These are phyloP conservation scores for Harmothoe impar DNA, from an alignment of 2,888 invertebrate genomes.

Conservation along the genomic window DNA sequence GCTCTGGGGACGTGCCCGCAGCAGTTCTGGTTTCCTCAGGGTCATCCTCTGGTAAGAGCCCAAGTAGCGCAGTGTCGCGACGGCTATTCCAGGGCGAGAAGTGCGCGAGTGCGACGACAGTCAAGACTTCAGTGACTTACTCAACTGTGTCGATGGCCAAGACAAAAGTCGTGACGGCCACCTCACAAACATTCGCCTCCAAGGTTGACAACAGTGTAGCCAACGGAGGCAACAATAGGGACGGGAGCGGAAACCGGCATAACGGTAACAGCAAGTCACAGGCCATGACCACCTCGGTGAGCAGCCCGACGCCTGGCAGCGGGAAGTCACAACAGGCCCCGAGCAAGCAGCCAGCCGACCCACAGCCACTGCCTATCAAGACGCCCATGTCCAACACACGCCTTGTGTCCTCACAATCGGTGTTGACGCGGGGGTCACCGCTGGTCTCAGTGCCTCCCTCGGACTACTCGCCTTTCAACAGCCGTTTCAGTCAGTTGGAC, in stretches of 20 bases:
- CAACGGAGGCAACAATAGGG: not conserved
- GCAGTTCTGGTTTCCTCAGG: not conserved
- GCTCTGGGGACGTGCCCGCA: not conserved
- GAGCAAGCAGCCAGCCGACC: conserved; percentile 68
- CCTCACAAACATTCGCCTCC: conserved; percentile 55
- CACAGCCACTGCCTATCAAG: conserved; percentile 78
- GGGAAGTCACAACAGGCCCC: not conserved
- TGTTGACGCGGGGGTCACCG: not conserved
- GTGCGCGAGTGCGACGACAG: conserved; percentile 84
- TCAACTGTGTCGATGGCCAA: conserved; percentile 74
- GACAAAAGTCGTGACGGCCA: conserved; percentile 65
- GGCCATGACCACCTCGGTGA: not conserved
- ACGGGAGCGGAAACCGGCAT: not conserved
- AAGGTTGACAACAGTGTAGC: conserved; percentile 58
- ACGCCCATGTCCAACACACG: conserved; percentile 66
- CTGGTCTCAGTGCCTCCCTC: conserved; percentile 83
- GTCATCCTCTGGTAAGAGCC: not conserved
- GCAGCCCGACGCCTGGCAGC: not conserved
- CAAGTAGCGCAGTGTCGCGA: conserved; percentile 41
- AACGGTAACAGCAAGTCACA: not conserved
- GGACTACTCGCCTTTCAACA: conserved; percentile 95
- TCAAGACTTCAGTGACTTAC: conserved; percentile 85
- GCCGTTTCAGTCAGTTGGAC: conserved; percentile 87
- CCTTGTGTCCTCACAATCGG: conserved; percentile 4
- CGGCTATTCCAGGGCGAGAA: conserved; percentile 62